Evolutionary conservation across 2,797 vertebrate species (phyloP), one percentile per base, ranked within the genome.

Genomic region (Enteromius fasciolatus): DNA sequence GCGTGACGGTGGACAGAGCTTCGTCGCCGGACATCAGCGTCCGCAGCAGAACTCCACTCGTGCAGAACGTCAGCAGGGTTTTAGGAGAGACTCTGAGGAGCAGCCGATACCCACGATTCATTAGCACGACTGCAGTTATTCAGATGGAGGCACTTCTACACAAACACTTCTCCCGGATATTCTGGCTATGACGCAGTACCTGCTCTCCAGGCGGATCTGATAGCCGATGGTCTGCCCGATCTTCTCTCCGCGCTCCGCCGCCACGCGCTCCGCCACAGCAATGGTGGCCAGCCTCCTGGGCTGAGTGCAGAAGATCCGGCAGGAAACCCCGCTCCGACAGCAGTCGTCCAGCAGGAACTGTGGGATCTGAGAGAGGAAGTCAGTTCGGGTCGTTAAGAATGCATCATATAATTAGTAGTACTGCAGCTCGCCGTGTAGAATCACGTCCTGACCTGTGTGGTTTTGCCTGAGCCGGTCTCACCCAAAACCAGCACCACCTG

Each of bases 381-480:
- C 59, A 31, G n/a, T n/a, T 4, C n/a, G 1, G 14, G n/a, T 1
- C 44, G 3, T 31, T 15, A 46, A 17, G 46, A 48, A 48, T 17
- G 4, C 14, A 17, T 5, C 17, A 50, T 5, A 18, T 50, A 17
- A 6, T 17, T 50, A 50, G 17, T 18, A 18, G 17, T 52, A 20
- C 17, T 52, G 48, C 48, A 18, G 18, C 48, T 50, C 17, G 48
- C 18, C 18, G 48, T 18, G 48, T 18, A 50, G 18, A 18, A 18
- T 6, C 17, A 50, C 23, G 3, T 46, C 87, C 90, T 75, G 90
- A 97, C 96, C 92, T 97, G 98, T 44, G 98, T 99, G 25, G 98
- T 99, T 93, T 99, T 99, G 87, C 98, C 98, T 54, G 97, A 99
- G 85, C 98, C 98, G 0, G 97, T 98, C 90, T 99, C 98, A 88